Conservation (phyloP, 2,113 vertebrate species). For the Larimichthys crocea region DNA sequence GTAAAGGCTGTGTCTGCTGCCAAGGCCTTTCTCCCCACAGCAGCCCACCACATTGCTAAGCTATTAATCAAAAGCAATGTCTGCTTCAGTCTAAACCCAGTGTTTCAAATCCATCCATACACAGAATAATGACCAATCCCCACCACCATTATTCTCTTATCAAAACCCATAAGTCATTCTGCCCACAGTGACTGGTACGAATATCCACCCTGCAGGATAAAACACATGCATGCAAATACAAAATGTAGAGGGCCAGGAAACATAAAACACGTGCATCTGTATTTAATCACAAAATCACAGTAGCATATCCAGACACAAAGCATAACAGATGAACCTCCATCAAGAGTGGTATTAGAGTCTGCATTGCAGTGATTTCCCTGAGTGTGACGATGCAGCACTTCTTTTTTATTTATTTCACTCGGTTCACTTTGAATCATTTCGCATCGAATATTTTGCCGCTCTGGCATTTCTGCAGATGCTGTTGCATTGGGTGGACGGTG, state of each 20-base stretch:
- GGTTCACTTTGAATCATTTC: slow-evolving; percentile 67
- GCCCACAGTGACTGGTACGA: slow-evolving; percentile 60
- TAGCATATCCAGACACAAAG: slow-evolving; percentile 35
- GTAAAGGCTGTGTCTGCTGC: neutral
- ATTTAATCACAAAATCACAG: slow-evolving; percentile 52
- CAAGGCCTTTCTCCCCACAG: slow-evolving; percentile 31
- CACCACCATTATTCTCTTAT: slow-evolving; percentile 77
- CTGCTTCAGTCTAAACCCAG: slow-evolving; percentile 42
- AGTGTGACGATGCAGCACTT: slow-evolving; percentile 48
- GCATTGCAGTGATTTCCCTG: slow-evolving; percentile 35
- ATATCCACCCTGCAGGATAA: slow-evolving; percentile 42
- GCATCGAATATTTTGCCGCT: slow-evolving; percentile 62
- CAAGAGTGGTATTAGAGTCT: slow-evolving; percentile 3
- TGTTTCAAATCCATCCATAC: slow-evolving; percentile 66
- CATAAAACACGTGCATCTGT: slow-evolving; percentile 37
- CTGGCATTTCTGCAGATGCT: slow-evolving; percentile 62
- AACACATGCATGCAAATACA: slow-evolving; percentile 36
- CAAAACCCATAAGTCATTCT: slow-evolving; percentile 78
- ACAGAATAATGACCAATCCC: slow-evolving; percentile 71
- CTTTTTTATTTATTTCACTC: slow-evolving; percentile 10
- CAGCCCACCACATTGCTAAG: slow-evolving; percentile 26
- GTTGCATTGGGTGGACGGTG: slow-evolving; percentile 56
- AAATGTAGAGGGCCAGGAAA: slow-evolving; percentile 22
- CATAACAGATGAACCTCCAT: slow-evolving; percentile 39
- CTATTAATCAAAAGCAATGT: slow-evolving; percentile 61